Base-by-base conservation (phyloP, 2,888 invertebrate genomes). In the Spisula solida region DNA sequence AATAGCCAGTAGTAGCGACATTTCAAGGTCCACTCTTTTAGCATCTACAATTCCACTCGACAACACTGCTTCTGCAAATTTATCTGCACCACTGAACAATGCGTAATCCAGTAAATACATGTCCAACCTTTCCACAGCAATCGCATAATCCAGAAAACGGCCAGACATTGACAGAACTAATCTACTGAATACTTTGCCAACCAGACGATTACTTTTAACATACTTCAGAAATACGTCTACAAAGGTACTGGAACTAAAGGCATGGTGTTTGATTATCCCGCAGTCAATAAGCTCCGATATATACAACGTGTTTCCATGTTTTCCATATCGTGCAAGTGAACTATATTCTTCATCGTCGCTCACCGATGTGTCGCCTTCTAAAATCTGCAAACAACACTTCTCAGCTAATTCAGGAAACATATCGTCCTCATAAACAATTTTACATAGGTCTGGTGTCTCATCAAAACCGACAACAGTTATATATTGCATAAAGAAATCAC, bases 401-500 rank as follows among this genome's bases (percentile, higher is more conserved):
- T 75, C 12, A 18, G 18, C 75, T 5, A 75, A 6, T 2, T 18
- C 14, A 1, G 34, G 75, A 14, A 31, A 75, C 75, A 31, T 75
- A 14, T 18, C 29, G 10, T 75, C 75, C 1, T 34, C 16, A 8
- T 34, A 18, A 41, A 55, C 79, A 25, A 75, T 75, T 16, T 51
- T 41, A 56, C 81, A 81, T 29, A 66, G 56, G 56, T 66, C 66
- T 47, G 29, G 0, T 8, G 48, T 47, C n/a, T 48, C 25, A 18
- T 47, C 31, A 8, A 6, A n/a, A 25, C 47, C 55, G 12, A 34
- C 55, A 16, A 82, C 47, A 10, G 80, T 60, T 47, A 79, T 80
- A 29, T 80, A 79, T 47, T 78, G 55, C 82, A 88, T 78, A 6
- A 86, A 82, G 48, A 88, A 88, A 31, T 82, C 88, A n/a, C 88